Evolutionary conservation across 2,797 vertebrate genomes (phyloP).

Genomic region (Spea hammondii): DNA sequence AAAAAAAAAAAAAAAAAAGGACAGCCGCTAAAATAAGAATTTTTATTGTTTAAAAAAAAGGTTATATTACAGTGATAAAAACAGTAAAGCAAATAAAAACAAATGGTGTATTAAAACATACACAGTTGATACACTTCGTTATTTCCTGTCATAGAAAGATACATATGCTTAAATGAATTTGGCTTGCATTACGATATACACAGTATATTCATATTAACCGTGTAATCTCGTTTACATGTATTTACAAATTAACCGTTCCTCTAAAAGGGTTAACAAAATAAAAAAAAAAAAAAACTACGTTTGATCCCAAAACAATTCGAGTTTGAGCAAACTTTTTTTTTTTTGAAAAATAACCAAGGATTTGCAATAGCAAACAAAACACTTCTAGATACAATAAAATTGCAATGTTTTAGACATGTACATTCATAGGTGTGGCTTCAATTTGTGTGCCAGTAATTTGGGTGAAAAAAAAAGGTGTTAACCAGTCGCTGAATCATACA

Average conservation of each 20-base stretch:
- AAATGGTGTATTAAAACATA: slow-evolving; percentile 72
- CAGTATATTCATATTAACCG: slow-evolving; percentile 60
- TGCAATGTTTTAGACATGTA: not conserved
- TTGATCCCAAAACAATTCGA: not conserved
- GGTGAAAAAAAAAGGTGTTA: not conserved
- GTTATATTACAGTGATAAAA: slow-evolving; percentile 8
- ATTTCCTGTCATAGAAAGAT: slow-evolving; percentile 67
- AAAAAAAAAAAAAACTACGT: not conserved
- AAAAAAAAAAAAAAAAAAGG: not conserved
- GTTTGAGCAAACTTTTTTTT: not conserved
- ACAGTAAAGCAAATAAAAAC: not conserved
- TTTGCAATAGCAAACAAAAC: slow-evolving; percentile 20
- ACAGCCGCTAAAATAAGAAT: slow-evolving; percentile 16
- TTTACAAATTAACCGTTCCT: slow-evolving; percentile 8
- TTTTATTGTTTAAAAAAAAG: slow-evolving; percentile 48
- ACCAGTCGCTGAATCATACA: slow-evolving; percentile 11
- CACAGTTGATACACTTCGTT: slow-evolving; percentile 60
- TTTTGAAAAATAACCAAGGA: not conserved
- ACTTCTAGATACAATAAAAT: not conserved
- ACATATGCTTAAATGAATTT: slow-evolving; percentile 42
- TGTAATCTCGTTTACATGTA: slow-evolving; percentile 45
- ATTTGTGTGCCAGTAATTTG: not conserved
- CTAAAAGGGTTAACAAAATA: not conserved
- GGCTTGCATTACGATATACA: slow-evolving; percentile 65
- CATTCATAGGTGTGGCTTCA: not conserved